Percentiles rank a stretch among this genome's conserved stretches.
Evolutionary conservation across 2,113 vertebrate species (phyloP).

Genomic region (Apteryx mantelli): DNA sequence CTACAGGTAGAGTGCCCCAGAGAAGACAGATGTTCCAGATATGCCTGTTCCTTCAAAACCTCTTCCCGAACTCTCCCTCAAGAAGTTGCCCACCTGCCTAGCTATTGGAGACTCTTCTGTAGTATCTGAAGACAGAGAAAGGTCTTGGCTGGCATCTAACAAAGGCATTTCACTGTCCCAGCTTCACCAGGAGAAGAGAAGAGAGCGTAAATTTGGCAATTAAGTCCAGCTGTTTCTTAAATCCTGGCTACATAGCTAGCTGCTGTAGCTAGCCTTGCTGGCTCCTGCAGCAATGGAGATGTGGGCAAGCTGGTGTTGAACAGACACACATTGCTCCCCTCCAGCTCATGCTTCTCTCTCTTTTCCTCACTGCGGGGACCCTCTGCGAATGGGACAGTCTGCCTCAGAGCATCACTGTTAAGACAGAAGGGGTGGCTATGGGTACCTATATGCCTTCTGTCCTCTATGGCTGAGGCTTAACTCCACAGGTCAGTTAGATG

Average conservation of each 20-base stretch:
- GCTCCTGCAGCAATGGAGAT: background rate
- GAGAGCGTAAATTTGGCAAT: background rate
- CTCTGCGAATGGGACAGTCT: background rate
- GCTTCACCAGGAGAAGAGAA: no score
- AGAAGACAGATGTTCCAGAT: background rate
- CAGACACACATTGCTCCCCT: background rate
- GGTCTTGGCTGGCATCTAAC: no score
- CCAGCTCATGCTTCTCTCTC: background rate
- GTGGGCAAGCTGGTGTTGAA: background rate
- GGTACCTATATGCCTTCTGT: background rate
- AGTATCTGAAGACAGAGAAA: no score
- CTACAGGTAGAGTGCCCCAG: background rate
- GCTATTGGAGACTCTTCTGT: no score
- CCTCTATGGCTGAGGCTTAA: background rate
- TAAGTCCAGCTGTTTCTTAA: background rate
- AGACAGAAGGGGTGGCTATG: background rate
- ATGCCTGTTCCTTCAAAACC: background rate
- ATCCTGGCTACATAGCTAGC: background rate
- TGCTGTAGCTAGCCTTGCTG: background rate
- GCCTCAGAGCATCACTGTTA: background rate
- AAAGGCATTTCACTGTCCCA: no score
- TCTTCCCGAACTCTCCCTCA: background rate
- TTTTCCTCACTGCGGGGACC: rapidly evolving
- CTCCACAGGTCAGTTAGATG: background rate
- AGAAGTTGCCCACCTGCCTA: no score